Base-by-base conservation (phyloP, 2,797 vertebrate genomes). In the Amniataba percoides region DNA sequence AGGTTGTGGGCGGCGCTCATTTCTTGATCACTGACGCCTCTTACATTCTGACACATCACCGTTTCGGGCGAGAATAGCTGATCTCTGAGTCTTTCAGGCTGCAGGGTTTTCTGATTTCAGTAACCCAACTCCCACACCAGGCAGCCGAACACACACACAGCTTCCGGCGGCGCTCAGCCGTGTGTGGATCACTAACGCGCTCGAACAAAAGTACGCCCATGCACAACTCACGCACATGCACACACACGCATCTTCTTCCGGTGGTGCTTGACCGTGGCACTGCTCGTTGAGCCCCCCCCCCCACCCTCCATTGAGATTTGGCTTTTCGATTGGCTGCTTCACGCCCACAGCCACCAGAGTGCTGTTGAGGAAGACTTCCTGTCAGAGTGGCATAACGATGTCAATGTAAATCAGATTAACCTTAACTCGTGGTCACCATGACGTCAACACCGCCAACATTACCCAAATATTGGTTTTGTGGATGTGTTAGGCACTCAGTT, bases 21-120 rank as follows among this genome's bases (percentile, higher is more conserved):
- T 90, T 91, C 87, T 82, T 84, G 77, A 93, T 90, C 85, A 84
- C 87, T 83, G 80, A 90, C 91, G 90, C 92, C 90, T 91, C 88
- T 89, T 87, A 83, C 91, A 88, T 90, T 90, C 83, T 94, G 93
- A 95, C 93, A 93, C 95, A 92, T 92, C 89, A 87, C 51, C 72
- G 63, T 71, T 31, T 83, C 55, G 75, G 83, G 87, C 87, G 27
- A 92, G 92, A 94, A 94, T 93, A 94, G 90, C 89, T 91, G 88
- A 92, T 83, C 84, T 88, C 84, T 87, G 90, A 84, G 71, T 87
- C 75, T 88, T 79, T 78, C 59, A 89, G 92, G 87, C 92, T 90
- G 78, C 85, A 64, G 85, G 88, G 78, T 86, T 85, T 88, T 89
- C 85, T 89, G 80, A 78, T 90, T 85, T 89, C 77, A 89, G 76